phyloP scores from a whole-genome alignment of 2,113 vertebrate species.

The Dasyornis broadbenti region DNA sequence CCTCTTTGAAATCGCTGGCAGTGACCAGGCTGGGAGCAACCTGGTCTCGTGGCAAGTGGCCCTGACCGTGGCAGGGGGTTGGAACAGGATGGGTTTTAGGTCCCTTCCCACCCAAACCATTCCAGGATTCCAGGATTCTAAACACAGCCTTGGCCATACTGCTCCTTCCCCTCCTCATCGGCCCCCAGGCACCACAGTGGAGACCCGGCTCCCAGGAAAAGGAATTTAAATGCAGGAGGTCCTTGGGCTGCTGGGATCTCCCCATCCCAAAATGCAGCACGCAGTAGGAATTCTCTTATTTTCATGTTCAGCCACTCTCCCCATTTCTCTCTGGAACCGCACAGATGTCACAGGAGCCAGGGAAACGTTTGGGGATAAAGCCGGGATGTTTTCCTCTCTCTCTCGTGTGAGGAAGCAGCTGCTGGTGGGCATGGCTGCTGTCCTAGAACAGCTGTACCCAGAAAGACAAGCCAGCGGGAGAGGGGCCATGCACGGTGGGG shows the following conservation, averaged over 20 bases:
- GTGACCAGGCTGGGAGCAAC: background rate
- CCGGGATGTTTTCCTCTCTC: background rate
- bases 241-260: background rate
- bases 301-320: background rate
- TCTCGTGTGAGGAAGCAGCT: background rate
- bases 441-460: background rate
- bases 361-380: rapidly evolving
- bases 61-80: background rate
- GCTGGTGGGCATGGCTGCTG: background rate
- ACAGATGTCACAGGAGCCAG: background rate
- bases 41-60: background rate
- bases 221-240: background rate
- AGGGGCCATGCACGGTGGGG: rapidly evolving
- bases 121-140: too few relatives aligned
- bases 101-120: background rate
- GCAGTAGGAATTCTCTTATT: background rate
- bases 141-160: background rate
- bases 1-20: constrained; percentile 45
- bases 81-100: background rate
- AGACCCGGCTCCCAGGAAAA: background rate
- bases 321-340: background rate
- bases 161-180: background rate
- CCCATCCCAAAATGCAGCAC: background rate
- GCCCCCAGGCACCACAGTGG: background rate
- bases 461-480: background rate